Conservation (phyloP, 2,113 vertebrate species). For the Leptobrachium ailaonicum region DNA sequence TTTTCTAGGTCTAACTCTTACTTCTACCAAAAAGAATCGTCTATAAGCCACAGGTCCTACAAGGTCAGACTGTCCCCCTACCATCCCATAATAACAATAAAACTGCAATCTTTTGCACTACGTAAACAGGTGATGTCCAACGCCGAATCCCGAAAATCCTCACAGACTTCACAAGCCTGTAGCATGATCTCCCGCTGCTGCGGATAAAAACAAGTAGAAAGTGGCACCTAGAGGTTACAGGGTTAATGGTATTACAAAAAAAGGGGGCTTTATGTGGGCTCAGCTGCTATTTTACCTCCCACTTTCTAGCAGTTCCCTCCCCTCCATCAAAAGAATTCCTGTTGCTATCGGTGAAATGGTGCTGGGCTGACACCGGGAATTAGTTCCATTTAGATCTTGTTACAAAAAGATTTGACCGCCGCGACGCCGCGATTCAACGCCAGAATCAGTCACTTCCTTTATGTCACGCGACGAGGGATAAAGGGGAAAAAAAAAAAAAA, state of each 20-base stretch:
- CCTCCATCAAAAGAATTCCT: slow-evolving; percentile 54
- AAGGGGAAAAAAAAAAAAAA: slow-evolving; percentile 20
- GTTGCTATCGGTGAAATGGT: slow-evolving; percentile 53
- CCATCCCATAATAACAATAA: too few species aligned
- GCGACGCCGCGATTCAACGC: slow-evolving; percentile 24
- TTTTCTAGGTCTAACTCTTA: too few species aligned
- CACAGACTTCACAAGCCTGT: too few species aligned
- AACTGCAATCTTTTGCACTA: too few species aligned
- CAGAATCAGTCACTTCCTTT: slow-evolving; percentile 61
- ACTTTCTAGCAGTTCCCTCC: slow-evolving; percentile 69
- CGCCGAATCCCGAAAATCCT: too few species aligned
- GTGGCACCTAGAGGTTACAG: slow-evolving; percentile 59
- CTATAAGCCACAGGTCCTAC: too few species aligned
- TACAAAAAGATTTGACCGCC: slow-evolving; percentile 52
- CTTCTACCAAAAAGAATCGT: too few species aligned
- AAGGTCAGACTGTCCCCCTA: too few species aligned
- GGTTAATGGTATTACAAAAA: slow-evolving; percentile 69
- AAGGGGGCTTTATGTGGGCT: slow-evolving; percentile 64
- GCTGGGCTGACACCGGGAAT: slow-evolving; percentile 61
- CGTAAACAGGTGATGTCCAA: too few species aligned
- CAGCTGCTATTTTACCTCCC: slow-evolving; percentile 74
- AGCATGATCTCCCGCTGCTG: too few species aligned
- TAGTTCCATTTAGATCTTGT: slow-evolving; percentile 58
- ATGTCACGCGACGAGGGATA: slow-evolving; percentile 61
- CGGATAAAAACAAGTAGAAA: neutral